These are phyloP conservation scores for Hippocampus guttulatus DNA, from an alignment of 2,113 vertebrate genomes.

Conservation along the genomic window DNA sequence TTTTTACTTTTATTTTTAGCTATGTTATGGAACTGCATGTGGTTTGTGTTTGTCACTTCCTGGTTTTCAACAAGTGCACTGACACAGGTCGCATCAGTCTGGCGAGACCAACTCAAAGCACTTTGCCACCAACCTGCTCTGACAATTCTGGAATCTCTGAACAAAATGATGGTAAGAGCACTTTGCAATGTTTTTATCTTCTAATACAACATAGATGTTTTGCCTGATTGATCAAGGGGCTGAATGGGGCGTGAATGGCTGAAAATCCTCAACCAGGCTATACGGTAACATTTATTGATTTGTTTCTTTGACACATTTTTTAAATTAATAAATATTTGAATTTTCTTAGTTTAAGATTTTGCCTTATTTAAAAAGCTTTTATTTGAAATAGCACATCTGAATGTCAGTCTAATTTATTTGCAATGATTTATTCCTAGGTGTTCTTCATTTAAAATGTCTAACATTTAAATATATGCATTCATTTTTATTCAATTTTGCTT, in stretches of 20 bases:
- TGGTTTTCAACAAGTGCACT: conserved; percentile 33
- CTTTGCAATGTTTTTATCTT: background rate
- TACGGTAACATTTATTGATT: background rate
- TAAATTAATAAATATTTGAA: background rate
- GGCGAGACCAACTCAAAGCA: conserved; percentile 40
- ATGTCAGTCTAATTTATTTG: background rate
- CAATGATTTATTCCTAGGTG: background rate
- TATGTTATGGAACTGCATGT: background rate
- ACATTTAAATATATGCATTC: background rate
- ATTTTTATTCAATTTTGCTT: background rate
- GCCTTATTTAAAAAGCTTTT: background rate
- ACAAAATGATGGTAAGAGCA: conserved; percentile 57
- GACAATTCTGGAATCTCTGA: conserved; percentile 2
- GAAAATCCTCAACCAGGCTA: background rate
- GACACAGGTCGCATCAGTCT: conserved; percentile 17
- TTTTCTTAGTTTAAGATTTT: background rate
- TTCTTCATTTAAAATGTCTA: background rate
- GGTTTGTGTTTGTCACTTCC: conserved; percentile 37
- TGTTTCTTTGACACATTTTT: background rate
- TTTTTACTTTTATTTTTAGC: too few relatives aligned
- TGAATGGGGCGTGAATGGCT: background rate
- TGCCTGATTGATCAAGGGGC: background rate
- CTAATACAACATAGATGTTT: background rate
- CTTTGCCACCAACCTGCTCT: conserved; percentile 11
- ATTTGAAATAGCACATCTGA: background rate